phyloP scores from a whole-genome alignment of 1,140 invertebrate genomes.

The Drosophila pectinifera region DNA sequence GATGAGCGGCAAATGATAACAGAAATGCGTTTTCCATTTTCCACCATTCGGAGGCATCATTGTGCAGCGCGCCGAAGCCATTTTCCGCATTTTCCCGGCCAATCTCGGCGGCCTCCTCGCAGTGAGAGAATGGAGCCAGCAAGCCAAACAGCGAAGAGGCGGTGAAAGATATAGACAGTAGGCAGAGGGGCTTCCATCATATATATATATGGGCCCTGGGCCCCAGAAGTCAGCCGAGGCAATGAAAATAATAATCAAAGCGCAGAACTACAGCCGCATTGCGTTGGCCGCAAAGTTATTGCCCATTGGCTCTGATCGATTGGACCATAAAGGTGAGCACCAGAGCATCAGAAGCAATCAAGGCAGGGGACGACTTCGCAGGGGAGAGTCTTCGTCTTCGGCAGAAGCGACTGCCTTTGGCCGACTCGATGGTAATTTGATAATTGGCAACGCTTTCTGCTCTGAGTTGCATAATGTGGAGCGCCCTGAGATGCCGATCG shows the following conservation, averaged over 20 bases:
- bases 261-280: constrained; percentile 61
- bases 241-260: constrained; percentile 79
- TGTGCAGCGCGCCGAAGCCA: too few relatives aligned
- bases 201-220: constrained; percentile 2
- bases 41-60: constrained; percentile 67
- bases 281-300: constrained; percentile 69
- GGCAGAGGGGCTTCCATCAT: constrained; percentile 7
- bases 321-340: constrained; percentile 60
- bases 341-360: constrained; percentile 21
- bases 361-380: background rate
- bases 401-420: constrained; percentile 13
- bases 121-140: constrained; percentile 6
- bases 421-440: constrained; percentile 46
- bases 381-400: background rate
- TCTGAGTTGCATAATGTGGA: constrained; percentile 40
- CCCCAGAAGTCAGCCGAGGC: constrained; percentile 22
- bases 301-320: constrained; percentile 57
- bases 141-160: constrained; percentile 20
- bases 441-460: constrained; percentile 44
- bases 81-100: constrained; percentile 65
- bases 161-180: constrained; percentile 17
- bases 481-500: background rate
- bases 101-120: constrained; percentile 22
- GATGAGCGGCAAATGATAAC: constrained; percentile 72
- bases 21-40: constrained; percentile 66